These are phyloP conservation scores for Rhinoptilus africanus DNA, from an alignment of 2,113 vertebrate genomes.

Conservation along the genomic window DNA sequence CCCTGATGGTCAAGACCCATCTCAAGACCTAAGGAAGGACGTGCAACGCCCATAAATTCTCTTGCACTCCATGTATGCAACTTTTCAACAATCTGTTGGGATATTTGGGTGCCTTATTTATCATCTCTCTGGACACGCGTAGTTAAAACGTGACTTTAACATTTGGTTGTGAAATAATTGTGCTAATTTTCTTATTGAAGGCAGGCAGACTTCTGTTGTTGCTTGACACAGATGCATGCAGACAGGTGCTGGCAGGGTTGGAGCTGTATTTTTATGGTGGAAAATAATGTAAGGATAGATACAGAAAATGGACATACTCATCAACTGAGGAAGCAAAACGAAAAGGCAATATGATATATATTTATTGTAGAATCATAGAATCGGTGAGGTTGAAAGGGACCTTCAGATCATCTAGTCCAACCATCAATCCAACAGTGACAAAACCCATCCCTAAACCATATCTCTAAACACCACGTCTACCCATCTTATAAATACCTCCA, in stretches of 20 bases:
- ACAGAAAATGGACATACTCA: not conserved
- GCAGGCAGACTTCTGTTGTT: not conserved
- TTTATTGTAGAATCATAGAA: not conserved
- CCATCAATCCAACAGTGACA: too few species aligned
- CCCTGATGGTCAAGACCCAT: not conserved
- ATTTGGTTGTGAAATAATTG: not conserved
- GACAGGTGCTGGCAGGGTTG: not conserved
- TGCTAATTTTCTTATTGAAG: not conserved
- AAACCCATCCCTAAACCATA: too few species aligned
- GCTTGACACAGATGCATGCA: fast-evolving
- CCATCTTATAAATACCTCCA: too few species aligned
- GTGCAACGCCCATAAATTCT: not conserved
- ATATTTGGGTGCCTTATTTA: fast-evolving
- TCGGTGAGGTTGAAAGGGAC: too few species aligned
- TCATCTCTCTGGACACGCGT: fast-evolving
- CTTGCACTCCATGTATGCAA: not conserved
- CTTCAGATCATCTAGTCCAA: too few species aligned
- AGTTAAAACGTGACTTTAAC: not conserved
- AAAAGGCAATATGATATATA: not conserved
- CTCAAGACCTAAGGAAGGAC: not conserved
- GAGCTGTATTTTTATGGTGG: not conserved
- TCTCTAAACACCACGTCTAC: too few species aligned
- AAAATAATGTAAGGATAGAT: not conserved
- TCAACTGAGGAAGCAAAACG: not conserved
- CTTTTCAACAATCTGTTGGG: not conserved